phyloP scores from a whole-genome alignment of 2,113 vertebrate genomes.

The Ardeotis arabs region DNA sequence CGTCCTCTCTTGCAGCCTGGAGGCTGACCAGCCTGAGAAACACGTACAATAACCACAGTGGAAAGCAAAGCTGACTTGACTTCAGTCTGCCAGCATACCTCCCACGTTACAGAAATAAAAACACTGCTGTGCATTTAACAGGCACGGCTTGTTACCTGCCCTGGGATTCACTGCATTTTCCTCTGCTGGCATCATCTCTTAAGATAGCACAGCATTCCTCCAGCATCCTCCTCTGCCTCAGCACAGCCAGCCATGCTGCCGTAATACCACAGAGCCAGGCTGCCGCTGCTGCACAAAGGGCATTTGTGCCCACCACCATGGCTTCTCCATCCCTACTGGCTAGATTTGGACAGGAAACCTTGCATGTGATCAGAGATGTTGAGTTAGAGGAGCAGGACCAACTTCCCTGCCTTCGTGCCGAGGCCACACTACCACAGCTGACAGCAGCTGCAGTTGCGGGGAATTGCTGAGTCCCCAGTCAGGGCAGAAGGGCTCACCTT shows the following conservation, averaged over 20 bases:
- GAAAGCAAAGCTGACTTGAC: background rate
- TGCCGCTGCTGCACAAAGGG: background rate
- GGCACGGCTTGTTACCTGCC: background rate
- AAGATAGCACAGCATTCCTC: background rate
- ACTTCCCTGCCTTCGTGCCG: background rate
- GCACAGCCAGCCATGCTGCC: background rate
- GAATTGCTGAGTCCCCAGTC: background rate
- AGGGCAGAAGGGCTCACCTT: background rate
- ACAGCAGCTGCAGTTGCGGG: too few species aligned
- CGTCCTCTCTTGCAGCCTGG: background rate
- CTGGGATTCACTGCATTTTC: background rate
- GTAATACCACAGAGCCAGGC: rapidly evolving
- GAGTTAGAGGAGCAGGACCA: background rate
- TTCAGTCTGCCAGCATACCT: background rate
- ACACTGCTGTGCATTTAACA: background rate
- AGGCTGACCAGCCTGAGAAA: background rate
- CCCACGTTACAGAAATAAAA: constrained; percentile 1
- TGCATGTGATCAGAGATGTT: background rate
- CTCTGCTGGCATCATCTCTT: background rate
- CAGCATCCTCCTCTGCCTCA: background rate
- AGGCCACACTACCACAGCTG: background rate
- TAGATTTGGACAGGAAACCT: background rate
- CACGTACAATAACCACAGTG: background rate
- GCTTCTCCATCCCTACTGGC: background rate
- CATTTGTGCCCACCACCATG: rapidly evolving